Base-by-base conservation (phyloP, 2,113 vertebrate species). In the Redunca redunca region DNA sequence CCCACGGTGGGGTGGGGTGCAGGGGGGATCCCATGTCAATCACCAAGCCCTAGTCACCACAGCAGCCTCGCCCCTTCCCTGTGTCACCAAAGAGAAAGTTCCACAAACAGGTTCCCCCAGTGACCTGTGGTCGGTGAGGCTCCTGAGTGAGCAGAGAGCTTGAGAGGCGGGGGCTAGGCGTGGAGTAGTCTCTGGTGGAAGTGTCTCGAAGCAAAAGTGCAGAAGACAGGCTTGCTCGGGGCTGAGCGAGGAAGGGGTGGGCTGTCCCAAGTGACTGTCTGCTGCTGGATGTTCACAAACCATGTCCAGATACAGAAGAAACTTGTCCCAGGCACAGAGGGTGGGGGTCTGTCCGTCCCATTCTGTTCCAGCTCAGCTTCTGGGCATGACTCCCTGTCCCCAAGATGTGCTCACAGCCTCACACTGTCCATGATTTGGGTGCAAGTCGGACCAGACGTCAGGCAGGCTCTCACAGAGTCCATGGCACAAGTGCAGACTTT, bases 161-260 rank as follows among this genome's bases (percentile, higher is more conserved):
- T 23, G 21, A 53, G 50, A 53, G 50, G 19, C 0, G 0, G 50
- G 50, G 50, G 28, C 50, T 43, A 77, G 71, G 40, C 12, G 0
- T 3, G 21, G 71, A 84, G 23, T 25, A 9, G 52, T 40, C 19
- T 40, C n/a, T 55, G 52, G n/a, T 50, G 13, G n/a, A 15, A 55
- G 14, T 36, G 4, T 26, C n/a, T 55, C 2, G 2, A 55, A 55
- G 52, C 52, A 57, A 16, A 84, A 26, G n/a, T 15, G 23, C 13
- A 5, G 52, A 26, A 55, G 81, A 40, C 12, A 25, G 13, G 13
- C 52, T 84, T 57, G 52, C 52, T 57, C 7, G 0, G 2, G 81
- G 81, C 52, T 57, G 33, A 57, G 48, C 0, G 3, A 82, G 50
- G 19, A 52, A 83, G 52, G 52, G 23, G n/a, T 5, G 52, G 53